phyloP scores from a whole-genome alignment of 2,113 vertebrate species.

The Notothenia coriiceps region DNA sequence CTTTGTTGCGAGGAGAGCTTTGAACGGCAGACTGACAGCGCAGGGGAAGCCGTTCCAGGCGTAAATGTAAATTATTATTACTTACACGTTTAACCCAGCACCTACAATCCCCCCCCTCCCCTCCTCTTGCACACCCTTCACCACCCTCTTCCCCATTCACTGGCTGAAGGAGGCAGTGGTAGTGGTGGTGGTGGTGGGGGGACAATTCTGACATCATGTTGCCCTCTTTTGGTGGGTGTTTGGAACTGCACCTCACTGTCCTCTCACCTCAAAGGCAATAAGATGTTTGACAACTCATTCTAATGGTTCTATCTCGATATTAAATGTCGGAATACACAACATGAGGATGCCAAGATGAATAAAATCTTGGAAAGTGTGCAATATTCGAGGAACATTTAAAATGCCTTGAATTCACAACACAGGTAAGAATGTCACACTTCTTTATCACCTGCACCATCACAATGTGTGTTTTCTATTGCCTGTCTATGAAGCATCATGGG shows the following conservation, averaged over 20 bases:
- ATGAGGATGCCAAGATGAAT: background rate
- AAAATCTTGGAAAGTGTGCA: background rate
- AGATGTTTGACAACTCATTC: background rate
- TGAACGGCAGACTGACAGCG: constrained; percentile 77
- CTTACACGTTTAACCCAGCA: constrained; percentile 82
- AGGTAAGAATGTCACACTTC: background rate
- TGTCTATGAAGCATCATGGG: background rate
- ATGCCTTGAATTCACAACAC: background rate
- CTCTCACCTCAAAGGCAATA: constrained; percentile 36
- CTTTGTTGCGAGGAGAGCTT: constrained; percentile 78
- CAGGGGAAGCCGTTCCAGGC: constrained; percentile 69
- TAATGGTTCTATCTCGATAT: background rate
- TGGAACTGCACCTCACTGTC: constrained; percentile 74
- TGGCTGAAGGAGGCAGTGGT: constrained; percentile 27
- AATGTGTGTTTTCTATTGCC: background rate
- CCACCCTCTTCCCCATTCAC: constrained; percentile 16
- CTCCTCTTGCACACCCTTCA: background rate
- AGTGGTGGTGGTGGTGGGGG: constrained; percentile 14
- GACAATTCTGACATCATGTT: constrained; percentile 85
- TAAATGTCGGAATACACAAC: background rate
- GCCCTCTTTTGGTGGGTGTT: constrained; percentile 86
- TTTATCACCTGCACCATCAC: background rate
- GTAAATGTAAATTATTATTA: constrained; percentile 85
- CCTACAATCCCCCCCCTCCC: constrained; percentile 42
- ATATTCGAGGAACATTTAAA: background rate